phyloP scores from a whole-genome alignment of 1,140 invertebrate species.

The Anoplolepis gracilipes region DNA sequence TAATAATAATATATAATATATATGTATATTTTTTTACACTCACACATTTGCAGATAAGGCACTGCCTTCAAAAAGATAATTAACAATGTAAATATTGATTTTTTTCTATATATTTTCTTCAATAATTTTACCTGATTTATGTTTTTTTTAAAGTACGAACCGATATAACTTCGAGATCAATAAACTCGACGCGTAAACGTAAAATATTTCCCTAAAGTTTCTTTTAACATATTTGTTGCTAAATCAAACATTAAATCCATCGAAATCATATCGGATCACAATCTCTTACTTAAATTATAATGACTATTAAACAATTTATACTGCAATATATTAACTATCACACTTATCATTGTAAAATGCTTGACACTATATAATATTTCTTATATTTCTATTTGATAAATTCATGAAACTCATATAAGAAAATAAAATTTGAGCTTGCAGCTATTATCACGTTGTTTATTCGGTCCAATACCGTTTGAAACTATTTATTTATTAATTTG shows the following conservation, averaged over 20 bases:
- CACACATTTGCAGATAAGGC: constrained; percentile 41
- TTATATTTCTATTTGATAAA: background rate
- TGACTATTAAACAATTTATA: background rate
- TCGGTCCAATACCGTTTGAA: background rate
- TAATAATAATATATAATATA: constrained; percentile 4
- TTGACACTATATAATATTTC: background rate
- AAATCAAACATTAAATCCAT: background rate
- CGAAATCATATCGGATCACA: background rate
- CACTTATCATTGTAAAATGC: background rate
- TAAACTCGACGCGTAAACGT: background rate
- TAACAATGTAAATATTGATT: constrained; percentile 4
- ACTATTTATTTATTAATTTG: background rate
- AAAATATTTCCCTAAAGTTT: background rate
- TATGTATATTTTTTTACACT: background rate
- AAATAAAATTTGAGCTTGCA: constrained; percentile 23
- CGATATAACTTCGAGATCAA: background rate
- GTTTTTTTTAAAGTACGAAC: background rate
- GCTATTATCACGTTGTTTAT: background rate
- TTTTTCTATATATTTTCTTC: background rate
- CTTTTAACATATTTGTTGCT: background rate
- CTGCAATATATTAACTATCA: background rate
- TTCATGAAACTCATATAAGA: constrained; percentile 2
- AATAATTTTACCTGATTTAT: constrained; percentile 7
- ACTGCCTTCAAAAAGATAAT: constrained; percentile 36
- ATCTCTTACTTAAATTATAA: background rate